Evolutionary conservation across 2,888 invertebrate species (phyloP).

Genomic region (Rotaria socialis): DNA sequence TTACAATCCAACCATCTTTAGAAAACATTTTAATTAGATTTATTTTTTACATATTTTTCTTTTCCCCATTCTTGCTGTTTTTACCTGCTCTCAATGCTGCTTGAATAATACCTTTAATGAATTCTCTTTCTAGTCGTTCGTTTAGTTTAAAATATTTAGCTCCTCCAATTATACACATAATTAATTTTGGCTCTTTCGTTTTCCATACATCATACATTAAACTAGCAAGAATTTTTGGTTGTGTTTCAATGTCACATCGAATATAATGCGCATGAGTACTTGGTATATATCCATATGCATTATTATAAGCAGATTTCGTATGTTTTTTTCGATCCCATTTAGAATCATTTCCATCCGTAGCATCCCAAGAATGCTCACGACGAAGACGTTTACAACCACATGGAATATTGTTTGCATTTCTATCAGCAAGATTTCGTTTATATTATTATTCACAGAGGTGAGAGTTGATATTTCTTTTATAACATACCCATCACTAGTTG

Average conservation of each 20-base stretch:
- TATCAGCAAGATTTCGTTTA: neutral
- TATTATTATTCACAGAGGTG: too few relatives aligned
- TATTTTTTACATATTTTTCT: neutral
- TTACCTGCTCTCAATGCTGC: slow-evolving; percentile 9
- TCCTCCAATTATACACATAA: slow-evolving; percentile 26
- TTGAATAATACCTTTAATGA: slow-evolving; percentile 32
- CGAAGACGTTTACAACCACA: slow-evolving; percentile 20
- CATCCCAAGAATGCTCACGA: slow-evolving; percentile 2
- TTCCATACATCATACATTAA: neutral
- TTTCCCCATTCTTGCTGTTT: neutral
- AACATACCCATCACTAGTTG: too few relatives aligned
- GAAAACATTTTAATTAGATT: slow-evolving; percentile 34
- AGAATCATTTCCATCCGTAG: neutral
- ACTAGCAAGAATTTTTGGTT: neutral
- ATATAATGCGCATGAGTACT: neutral
- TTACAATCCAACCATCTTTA: slow-evolving; percentile 59
- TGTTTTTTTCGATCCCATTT: neutral
- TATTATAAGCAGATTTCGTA: neutral
- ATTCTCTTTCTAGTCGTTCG: slow-evolving; percentile 28
- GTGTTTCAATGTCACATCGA: slow-evolving; percentile 22
- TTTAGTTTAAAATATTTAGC: slow-evolving; percentile 30
- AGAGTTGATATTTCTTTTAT: too few relatives aligned
- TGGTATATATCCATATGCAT: neutral
- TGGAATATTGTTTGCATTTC: neutral
- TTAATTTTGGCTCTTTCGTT: neutral